Evolutionary conservation across 1,140 invertebrate genomes (phyloP).

Genomic region (Ceratina calcarata): DNA sequence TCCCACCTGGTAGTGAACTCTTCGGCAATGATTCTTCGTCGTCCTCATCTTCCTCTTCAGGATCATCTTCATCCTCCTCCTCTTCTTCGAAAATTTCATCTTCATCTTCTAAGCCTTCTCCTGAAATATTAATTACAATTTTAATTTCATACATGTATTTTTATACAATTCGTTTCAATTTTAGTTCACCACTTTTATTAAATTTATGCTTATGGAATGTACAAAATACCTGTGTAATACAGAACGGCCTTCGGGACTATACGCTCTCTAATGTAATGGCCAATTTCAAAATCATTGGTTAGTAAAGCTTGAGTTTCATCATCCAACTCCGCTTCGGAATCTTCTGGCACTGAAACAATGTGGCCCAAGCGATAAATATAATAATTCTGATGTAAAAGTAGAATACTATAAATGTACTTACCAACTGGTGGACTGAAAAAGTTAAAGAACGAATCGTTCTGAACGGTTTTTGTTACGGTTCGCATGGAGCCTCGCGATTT

Average conservation of each 20-base stretch:
- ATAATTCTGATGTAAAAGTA: constrained; percentile 9
- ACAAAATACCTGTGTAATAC: constrained; percentile 91
- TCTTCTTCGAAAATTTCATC: constrained; percentile 87
- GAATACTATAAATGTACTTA: constrained; percentile 68
- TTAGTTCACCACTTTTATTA: neutral
- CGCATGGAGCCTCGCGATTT: constrained; percentile 95
- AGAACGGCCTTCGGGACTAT: constrained; percentile 96
- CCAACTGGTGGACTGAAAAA: constrained; percentile 95
- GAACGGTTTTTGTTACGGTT: constrained; percentile 96
- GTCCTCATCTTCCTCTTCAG: constrained; percentile 77
- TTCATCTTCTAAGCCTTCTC: constrained; percentile 89
- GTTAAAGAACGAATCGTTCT: constrained; percentile 98
- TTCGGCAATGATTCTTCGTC: constrained; percentile 68
- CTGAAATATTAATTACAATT: constrained; percentile 63
- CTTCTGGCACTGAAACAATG: constrained; percentile 81
- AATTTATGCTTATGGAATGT: too few relatives aligned
- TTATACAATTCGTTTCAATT: neutral
- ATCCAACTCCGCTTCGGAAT: constrained; percentile 85
- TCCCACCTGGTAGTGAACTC: constrained; percentile 65
- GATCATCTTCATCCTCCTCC: constrained; percentile 81
- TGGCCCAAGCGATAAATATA: neutral
- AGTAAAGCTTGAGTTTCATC: constrained; percentile 88
- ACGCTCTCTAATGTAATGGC: constrained; percentile 97
- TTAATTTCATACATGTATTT: neutral
- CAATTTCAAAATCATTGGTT: constrained; percentile 97